Evolutionary conservation across 2,888 invertebrate species (phyloP), one percentile per base, ranked within the genome.

Genomic region (Dicranocentrus wangi): DNA sequence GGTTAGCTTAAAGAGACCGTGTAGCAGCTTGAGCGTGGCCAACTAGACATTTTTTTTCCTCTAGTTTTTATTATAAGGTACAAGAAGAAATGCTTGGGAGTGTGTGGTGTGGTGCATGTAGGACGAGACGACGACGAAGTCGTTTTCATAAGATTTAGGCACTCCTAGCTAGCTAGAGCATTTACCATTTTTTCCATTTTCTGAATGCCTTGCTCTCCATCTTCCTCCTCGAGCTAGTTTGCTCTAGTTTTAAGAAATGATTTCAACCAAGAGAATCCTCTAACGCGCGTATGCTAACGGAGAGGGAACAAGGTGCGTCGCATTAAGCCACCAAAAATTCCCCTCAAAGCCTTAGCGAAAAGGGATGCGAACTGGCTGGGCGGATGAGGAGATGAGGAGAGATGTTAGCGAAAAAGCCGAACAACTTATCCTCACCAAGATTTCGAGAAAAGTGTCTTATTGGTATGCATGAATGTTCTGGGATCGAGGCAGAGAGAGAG

Each of bases 41-140:
- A 10, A 3, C 10, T 32, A 32, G 32, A 3, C 10, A 32, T 10
- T 3, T 7, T 32, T 3, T 3, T 10, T 32, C 32, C 10, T 32
- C 32, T 32, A 32, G 71, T 72, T 72, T n/a, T 72, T 60, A 79
- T 79, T 71, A 78, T 63, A 32, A 66, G 63, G 28, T 43, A 39
- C 23, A 66, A 70, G 32, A 72, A 60, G 68, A 76, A 60, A 61
- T 19, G 61, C 21, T 47, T 69, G 61, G 47, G 47, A 3, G 21
- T 76, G 17, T 76, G 28, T 5, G 63, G 1, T 17, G 42, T 32
- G 32, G 32, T 32, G 32, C 5, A 3, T 32, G 3, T 32, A 32
- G 32, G 32, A 32, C 5, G 10, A 10, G 32, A 32, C 32, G 32
- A 32, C 32, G 32, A 32, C 32, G 32, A 32, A 32, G 15, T n/a